Evolutionary conservation across 2,113 vertebrate species (phyloP), one percentile per base, ranked within the genome.

Genomic region (Istiophorus platypterus): DNA sequence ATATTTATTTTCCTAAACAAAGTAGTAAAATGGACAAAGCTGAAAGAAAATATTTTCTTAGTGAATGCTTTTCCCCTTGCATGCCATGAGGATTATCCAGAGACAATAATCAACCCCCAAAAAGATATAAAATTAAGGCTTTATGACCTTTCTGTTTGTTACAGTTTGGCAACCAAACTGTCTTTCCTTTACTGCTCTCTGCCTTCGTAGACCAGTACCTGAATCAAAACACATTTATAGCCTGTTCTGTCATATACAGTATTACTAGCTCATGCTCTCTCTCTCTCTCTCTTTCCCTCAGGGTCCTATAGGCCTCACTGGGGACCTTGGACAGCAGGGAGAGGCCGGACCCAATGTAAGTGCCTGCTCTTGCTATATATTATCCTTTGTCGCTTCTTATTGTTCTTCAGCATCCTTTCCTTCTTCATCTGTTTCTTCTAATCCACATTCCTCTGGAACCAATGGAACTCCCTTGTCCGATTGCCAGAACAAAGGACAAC

Each of bases 241-340:
- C 70, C 8, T 3, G 0, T 2, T 70, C 22, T 24, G 1, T 29
- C n/a, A 11, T 34, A 7, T 22, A 17, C 8, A 22, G 4, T 8
- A 11, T 26, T 37, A 15, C 3, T 11, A 26, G 10, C 6, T 78
- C 37, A 2, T 22, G 49, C 7, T 8, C 47, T 42, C 42, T 52
- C 4, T 52, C 29, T 67, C 49, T 68, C 26, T 31, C 27, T 81
- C 71, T 42, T 41, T n/a, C 39, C 52, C 47, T n/a, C 86, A 96
- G 95, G 95, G 95, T 83, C 93, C 95, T 1, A 94, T 95, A 22
- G 95, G 95, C 70, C 45, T 95, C 70, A 92, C 94, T 18, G 95
- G 95, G 75, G 95, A 96, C 85, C 80, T 93, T 4, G 95, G 95
- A 51, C 94, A 95, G 76, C 94, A 95, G 66, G 95, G 95, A 89